Conservation (phyloP, 2,113 vertebrate species). For the Colaptes auratus region DNA sequence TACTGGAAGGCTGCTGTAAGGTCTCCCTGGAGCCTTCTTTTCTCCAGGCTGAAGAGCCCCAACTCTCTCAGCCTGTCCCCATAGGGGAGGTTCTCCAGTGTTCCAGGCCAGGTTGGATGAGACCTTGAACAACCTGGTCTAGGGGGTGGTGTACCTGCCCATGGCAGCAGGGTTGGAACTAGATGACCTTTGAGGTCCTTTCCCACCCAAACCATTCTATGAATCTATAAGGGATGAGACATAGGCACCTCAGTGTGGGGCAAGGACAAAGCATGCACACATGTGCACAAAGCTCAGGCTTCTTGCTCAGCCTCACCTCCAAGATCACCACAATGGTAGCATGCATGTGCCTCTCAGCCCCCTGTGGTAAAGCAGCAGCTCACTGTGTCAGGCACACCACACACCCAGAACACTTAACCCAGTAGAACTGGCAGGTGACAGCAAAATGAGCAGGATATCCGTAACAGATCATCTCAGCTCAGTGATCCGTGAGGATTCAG, state of each 20-base stretch:
- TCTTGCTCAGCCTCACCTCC: background rate
- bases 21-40: too few relatives aligned
- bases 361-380: background rate
- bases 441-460: background rate
- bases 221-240: too few relatives aligned
- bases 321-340: background rate
- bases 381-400: accelerated
- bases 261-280: background rate
- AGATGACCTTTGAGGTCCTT: too few relatives aligned
- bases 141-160: too few relatives aligned
- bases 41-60: too few relatives aligned
- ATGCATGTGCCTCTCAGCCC: background rate
- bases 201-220: too few relatives aligned
- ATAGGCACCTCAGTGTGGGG: background rate
- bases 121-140: too few relatives aligned
- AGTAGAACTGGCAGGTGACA: accelerated
- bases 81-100: too few relatives aligned
- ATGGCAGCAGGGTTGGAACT: too few relatives aligned
- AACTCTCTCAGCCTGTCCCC: too few relatives aligned
- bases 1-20: too few relatives aligned
- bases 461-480: background rate
- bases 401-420: background rate
- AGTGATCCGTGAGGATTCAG: background rate
- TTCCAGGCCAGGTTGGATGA: too few relatives aligned
- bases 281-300: accelerated